Evolutionary conservation across 2,888 invertebrate species (phyloP).

Genomic region (Drosophila lutescens): DNA sequence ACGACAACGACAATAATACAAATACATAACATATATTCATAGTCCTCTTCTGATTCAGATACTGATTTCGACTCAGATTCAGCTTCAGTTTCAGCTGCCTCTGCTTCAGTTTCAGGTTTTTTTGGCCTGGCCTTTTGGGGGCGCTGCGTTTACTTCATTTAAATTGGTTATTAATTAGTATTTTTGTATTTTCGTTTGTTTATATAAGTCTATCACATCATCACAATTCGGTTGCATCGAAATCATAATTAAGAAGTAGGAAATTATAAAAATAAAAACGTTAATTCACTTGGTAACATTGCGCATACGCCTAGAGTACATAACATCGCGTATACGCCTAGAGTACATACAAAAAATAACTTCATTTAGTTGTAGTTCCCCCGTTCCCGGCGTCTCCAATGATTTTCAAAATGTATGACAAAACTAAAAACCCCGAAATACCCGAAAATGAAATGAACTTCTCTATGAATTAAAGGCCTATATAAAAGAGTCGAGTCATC

Average conservation of each 20-base stretch:
- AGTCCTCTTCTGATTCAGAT: slow-evolving; percentile 38
- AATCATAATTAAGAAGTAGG: slow-evolving; percentile 53
- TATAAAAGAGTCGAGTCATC: slow-evolving; percentile 32
- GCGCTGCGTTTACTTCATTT: slow-evolving; percentile 43
- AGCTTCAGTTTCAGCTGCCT: slow-evolving; percentile 28
- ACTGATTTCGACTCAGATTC: slow-evolving; percentile 33
- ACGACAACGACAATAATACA: slow-evolving; percentile 63
- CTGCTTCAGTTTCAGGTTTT: slow-evolving; percentile 26
- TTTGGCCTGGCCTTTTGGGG: slow-evolving; percentile 44
- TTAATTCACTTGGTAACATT: slow-evolving; percentile 60
- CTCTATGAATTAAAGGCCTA: slow-evolving; percentile 12
- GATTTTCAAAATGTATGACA: slow-evolving; percentile 8
- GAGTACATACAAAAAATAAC: slow-evolving; percentile 71
- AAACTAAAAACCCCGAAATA: slow-evolving; percentile 4
- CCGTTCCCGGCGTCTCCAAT: slow-evolving; percentile 5
- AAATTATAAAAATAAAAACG: slow-evolving; percentile 21
- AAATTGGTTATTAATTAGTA: slow-evolving; percentile 59
- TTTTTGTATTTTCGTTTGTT: slow-evolving; percentile 69
- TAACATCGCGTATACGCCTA: slow-evolving; percentile 74
- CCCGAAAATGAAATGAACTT: slow-evolving; percentile 1
- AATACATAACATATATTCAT: slow-evolving; percentile 53
- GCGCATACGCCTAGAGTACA: slow-evolving; percentile 73
- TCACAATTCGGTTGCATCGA: slow-evolving; percentile 82
- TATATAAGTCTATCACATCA: slow-evolving; percentile 83
- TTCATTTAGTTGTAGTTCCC: slow-evolving; percentile 15